Evolutionary conservation across 2,113 vertebrate genomes (phyloP).

Genomic region (Oryzias melastigma): DNA sequence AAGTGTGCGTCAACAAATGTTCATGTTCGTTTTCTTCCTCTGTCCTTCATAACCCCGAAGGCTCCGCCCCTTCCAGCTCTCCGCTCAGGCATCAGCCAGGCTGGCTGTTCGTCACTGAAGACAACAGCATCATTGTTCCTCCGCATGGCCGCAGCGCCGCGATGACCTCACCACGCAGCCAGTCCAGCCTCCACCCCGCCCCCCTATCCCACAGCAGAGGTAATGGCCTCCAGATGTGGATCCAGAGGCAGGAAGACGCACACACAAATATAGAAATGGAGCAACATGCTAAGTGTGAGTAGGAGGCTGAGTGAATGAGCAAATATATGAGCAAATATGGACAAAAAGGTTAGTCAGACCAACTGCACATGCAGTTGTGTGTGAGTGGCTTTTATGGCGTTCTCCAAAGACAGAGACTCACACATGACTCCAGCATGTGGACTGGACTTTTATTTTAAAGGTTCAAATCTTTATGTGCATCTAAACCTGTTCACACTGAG

Average conservation of each 20-base stretch:
- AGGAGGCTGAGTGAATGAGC: slow-evolving; percentile 28
- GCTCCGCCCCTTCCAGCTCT: neutral
- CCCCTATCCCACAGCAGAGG: slow-evolving; percentile 44
- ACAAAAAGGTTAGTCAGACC: slow-evolving; percentile 36
- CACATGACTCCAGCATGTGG: too few relatives aligned
- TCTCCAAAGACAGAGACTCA: slow-evolving; percentile 1
- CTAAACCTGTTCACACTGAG: neutral
- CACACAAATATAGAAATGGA: slow-evolving; percentile 30
- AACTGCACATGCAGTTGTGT: neutral
- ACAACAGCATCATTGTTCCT: slow-evolving; percentile 76
- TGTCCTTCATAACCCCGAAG: neutral
- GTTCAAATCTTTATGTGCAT: neutral
- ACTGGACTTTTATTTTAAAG: too few relatives aligned
- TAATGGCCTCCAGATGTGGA: slow-evolving; percentile 76
- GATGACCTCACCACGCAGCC: slow-evolving; percentile 71
- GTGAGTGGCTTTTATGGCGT: slow-evolving; percentile 9
- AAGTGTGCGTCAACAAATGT: too few relatives aligned
- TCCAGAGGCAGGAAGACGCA: slow-evolving; percentile 34
- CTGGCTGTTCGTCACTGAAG: slow-evolving; percentile 36
- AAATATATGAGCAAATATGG: slow-evolving; percentile 56
- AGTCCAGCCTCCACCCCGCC: slow-evolving; percentile 42
- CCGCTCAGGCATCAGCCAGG: slow-evolving; percentile 29
- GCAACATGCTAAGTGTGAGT: slow-evolving; percentile 39
- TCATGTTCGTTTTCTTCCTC: neutral
- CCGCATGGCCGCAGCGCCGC: slow-evolving; percentile 61